A percentile compares a stretch with the other conserved stretches of the same genome.
Conservation (phyloP, 92 coral and sea anemone genomes). For the Palythoa grandis region DNA sequence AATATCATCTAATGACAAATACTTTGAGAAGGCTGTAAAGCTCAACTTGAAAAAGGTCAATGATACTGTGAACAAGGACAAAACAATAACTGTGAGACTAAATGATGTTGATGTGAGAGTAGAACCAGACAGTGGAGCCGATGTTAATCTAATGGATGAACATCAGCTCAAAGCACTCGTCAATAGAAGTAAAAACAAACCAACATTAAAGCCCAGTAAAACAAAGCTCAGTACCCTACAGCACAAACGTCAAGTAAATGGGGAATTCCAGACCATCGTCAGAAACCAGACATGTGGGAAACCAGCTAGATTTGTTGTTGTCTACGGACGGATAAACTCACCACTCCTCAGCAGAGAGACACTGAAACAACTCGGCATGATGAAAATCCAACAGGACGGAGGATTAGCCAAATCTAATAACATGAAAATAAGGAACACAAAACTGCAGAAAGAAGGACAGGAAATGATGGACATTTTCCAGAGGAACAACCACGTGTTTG, state of each 20-base stretch:
- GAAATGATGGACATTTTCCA: not conserved
- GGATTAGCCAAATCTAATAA: conserved; percentile 9
- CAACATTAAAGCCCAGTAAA: not conserved
- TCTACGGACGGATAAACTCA: conserved; percentile 26
- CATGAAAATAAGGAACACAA: conserved; percentile 15
- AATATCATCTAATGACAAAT: not conserved
- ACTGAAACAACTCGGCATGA: conserved; percentile 30
- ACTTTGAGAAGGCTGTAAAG: not conserved
- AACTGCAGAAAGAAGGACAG: not conserved
- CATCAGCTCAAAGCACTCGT: not conserved
- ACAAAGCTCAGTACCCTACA: not conserved
- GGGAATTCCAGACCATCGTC: conserved; percentile 34
- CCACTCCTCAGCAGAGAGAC: conserved; percentile 34
- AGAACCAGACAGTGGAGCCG: not conserved
- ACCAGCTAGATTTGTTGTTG: conserved; percentile 38
- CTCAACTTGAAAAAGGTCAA: not conserved
- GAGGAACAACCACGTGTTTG: too few species aligned
- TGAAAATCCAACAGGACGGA: conserved; percentile 35
- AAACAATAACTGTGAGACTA: not conserved
- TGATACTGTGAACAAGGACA: not conserved
- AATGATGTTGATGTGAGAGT: not conserved
- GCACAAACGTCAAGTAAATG: conserved; percentile 23
- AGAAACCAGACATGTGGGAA: conserved; percentile 40
- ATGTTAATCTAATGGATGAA: not conserved
- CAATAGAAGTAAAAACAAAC: not conserved